Evolutionary conservation across 2,113 vertebrate genomes (phyloP), one percentile per base, ranked within the genome.

Genomic region (Rafetus swinhoei): DNA sequence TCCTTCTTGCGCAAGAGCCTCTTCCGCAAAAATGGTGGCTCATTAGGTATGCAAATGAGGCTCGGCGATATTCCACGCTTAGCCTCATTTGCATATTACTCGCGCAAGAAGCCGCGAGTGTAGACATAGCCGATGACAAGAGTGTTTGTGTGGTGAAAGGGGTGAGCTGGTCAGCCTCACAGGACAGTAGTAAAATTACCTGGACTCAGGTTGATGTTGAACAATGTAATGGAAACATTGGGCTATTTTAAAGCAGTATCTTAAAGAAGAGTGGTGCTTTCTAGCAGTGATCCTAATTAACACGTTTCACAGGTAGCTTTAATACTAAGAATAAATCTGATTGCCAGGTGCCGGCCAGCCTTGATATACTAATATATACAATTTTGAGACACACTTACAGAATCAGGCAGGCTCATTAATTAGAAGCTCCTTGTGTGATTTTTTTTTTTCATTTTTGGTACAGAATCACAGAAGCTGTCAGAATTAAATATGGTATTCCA

Each of bases 221-320:
- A 94, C 32, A 92, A 39, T 81, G 55, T 90, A 79, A 57, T 21
- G 81, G 81, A 90, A 91, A 14, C n/a, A 24, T 85, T 89, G 86
- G 35, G 72, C 39, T 39, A 76, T 81, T 95, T 95, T 91, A 90
- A 92, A 94, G 52, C 62, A 90, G n/a, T 11, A 15, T 52, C 52
- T 85, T 92, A 82, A 89, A 94, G 22, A 25, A 76, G 50, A 45
- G 57, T 93, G 54, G 29, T 16, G 25, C 72, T 82, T 95, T 94
- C 88, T 93, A 81, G 32, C 82, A 87, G n/a, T 89, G 89, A 92
- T 94, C 55, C 72, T 94, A 95, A 88, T 82, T 81, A 76, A 89
- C 62, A 69, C 3, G 3, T 69, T 69, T 69, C 27, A n/a, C 62
- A 18, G 60, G 52, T 90, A 90, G 85, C 90, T 92, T 90, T 85